Base-by-base conservation (phyloP, 2,113 vertebrate species). In the Cyphomyrus discorhynchus region DNA sequence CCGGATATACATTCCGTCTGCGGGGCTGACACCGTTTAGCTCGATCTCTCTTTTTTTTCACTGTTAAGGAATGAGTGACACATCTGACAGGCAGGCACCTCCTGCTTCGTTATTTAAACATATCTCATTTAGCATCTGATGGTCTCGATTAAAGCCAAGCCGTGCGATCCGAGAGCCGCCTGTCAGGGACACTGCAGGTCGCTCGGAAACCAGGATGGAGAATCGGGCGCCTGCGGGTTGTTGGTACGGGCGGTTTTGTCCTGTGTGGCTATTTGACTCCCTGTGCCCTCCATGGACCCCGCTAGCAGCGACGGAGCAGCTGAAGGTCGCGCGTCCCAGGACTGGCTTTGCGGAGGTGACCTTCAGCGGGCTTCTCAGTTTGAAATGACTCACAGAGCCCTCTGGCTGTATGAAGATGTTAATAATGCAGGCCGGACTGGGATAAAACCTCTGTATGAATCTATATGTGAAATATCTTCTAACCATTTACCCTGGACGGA, bases 71-170 rank as follows among this genome's bases (percentile, higher is more conserved):
- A 53, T 19, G 27, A 53, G 50, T 53, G 85, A 87, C 5, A 56
- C 17, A 39, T 46, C 85, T 66, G 39, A 47, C 15, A 80, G 85
- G 85, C 47, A 42, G 52, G 49, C 21, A 56, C 58, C 31, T 88
- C 83, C 58, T 88, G 66, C 27, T 82, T 70, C 85, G 77, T 80
- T 58, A 90, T 90, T 88, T 90, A 90, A 90, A 56, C 86, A 86
- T 39, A 80, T 49, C 66, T 90, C 49, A 58, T 88, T 90, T 87
- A 77, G 86, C 13, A 31, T 80, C 85, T 46, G 47, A 58, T 82
- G 70, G 62, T 49, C 66, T 80, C 39, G 46, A 47, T 46, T 56
- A 11, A 80, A 74, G 15, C 8, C n/a, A 8, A 45, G 53, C 52
- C 39, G 58, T 90, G 46, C 88, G 58, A 80, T 88, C 82, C 31